These are phyloP conservation scores for Notolepis coatsorum DNA, from an alignment of 2,797 vertebrate genomes.

Conservation along the genomic window DNA sequence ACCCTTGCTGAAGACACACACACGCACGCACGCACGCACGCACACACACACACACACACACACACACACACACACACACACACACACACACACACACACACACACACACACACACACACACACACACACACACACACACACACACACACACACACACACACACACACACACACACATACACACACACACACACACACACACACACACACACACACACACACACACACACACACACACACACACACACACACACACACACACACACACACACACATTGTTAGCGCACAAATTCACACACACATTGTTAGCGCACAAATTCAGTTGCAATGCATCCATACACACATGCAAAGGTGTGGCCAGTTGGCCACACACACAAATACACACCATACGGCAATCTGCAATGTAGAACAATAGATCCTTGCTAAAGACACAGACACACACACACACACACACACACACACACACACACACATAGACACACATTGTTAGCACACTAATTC, in stretches of 20 bases:
- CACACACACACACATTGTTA: slow-evolving; percentile 3
- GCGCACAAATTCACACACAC: too few species aligned
- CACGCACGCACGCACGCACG: neutral
- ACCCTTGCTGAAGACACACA: neutral
- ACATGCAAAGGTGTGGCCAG: neutral
- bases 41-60: neutral
- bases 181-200: slow-evolving; percentile 1
- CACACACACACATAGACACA: slow-evolving; percentile 4
- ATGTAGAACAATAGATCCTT: neutral
- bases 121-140: neutral
- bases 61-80: neutral
- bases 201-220: neutral
- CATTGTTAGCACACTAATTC: neutral
- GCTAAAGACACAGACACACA: neutral
- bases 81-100: neutral
- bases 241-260: neutral
- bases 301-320: neutral
- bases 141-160: slow-evolving; percentile 1
- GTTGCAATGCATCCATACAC: neutral
- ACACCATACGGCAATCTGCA: too few species aligned
- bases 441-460: slow-evolving; percentile 1
- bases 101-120: neutral
- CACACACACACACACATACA: slow-evolving; percentile 7
- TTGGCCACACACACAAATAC: neutral
- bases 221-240: neutral